These are phyloP conservation scores for Trichonephila clavipes DNA, from an alignment of 1,140 invertebrate species.

Conservation along the genomic window DNA sequence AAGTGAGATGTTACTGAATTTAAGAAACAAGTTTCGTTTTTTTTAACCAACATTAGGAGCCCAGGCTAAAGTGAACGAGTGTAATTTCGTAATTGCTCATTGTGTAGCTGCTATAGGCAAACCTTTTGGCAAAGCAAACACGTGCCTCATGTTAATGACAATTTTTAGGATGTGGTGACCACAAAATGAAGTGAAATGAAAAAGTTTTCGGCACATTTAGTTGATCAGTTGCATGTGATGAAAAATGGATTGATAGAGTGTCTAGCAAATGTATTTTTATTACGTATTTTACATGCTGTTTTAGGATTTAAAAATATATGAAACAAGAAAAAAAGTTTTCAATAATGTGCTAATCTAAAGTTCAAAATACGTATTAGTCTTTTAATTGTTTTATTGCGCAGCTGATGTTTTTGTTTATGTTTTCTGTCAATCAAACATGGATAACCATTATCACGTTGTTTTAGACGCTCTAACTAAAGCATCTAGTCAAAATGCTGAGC, in stretches of 20 bases:
- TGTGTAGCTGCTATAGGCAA: too few species aligned
- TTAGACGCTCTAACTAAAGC: constrained; percentile 89
- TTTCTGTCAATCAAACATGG: constrained; percentile 16
- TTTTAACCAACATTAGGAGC: too few species aligned
- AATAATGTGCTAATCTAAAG: background rate
- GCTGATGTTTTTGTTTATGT: constrained; percentile 59
- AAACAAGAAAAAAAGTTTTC: background rate
- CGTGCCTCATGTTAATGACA: too few species aligned
- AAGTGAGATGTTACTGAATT: too few species aligned
- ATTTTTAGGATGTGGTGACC: too few species aligned
- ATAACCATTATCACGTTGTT: constrained; percentile 77
- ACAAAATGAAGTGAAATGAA: background rate
- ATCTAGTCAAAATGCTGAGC: constrained; percentile 90
- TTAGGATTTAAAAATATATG: background rate
- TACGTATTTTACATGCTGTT: background rate
- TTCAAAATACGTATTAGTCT: constrained; percentile 7
- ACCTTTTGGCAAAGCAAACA: too few species aligned
- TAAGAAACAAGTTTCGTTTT: too few species aligned
- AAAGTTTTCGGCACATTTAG: background rate
- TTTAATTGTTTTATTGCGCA: constrained; percentile 64
- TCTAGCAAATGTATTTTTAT: background rate
- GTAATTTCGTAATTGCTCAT: too few species aligned
- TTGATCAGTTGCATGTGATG: constrained; percentile 25
- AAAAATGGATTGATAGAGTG: background rate
- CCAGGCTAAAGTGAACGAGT: too few species aligned